Conservation (phyloP, 2,888 invertebrate genomes). For the Miltochrista miniata region DNA sequence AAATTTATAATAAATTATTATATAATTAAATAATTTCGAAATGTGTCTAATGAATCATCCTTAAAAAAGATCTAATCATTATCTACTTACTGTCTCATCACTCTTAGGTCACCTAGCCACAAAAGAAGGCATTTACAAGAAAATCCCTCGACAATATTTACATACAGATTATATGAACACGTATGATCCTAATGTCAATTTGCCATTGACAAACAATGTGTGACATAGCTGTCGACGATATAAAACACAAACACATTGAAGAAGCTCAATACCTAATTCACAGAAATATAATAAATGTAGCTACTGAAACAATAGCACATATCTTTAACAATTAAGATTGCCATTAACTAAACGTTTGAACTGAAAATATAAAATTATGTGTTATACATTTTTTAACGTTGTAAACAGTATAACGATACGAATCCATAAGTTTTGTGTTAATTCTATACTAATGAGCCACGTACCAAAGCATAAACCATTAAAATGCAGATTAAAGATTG, state of each 20-base stretch:
- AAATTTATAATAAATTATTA: too few species aligned
- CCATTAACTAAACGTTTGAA: too few species aligned
- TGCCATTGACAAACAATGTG: slow-evolving; percentile 17
- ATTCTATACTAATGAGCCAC: slow-evolving; percentile 18
- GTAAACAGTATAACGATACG: slow-evolving; percentile 14
- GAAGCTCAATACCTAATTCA: slow-evolving; percentile 12
- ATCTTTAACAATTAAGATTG: background rate
- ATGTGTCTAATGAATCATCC: background rate
- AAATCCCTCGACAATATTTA: slow-evolving; percentile 16
- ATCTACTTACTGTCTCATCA: background rate
- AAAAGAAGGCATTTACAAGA: slow-evolving; percentile 3
- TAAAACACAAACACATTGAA: slow-evolving; percentile 21
- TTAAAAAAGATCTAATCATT: background rate
- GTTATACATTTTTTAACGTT: background rate
- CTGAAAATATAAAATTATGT: too few species aligned
- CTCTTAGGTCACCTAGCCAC: slow-evolving; percentile 3
- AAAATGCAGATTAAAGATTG: background rate
- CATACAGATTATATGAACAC: slow-evolving; percentile 1
- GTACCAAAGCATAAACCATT: background rate
- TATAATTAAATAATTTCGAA: too few species aligned
- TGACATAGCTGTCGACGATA: slow-evolving; percentile 19
- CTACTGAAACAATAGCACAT: slow-evolving; percentile 6
- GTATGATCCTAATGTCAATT: slow-evolving; percentile 5
- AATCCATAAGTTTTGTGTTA: slow-evolving; percentile 10
- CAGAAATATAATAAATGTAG: slow-evolving; percentile 20